phyloP scores from a whole-genome alignment of 2,888 invertebrate species.

The Drosophila paranaensis region DNA sequence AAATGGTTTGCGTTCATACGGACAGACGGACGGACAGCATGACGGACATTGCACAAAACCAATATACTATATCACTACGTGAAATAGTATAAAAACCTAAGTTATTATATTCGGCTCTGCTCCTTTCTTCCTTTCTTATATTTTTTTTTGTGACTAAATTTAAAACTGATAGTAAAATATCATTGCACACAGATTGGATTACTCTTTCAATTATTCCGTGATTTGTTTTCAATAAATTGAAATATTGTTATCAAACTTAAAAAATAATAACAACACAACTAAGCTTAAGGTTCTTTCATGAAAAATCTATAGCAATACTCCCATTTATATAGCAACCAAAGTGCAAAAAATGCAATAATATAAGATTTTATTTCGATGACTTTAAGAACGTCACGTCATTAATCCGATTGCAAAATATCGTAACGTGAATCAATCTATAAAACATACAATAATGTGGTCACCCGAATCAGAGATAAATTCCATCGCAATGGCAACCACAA shows the following conservation, averaged over 20 bases:
- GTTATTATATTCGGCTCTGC: too few species aligned
- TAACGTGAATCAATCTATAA: conserved; percentile 22
- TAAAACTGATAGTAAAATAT: background rate
- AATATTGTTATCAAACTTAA: conserved; percentile 58
- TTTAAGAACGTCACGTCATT: conserved; percentile 35
- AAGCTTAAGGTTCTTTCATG: background rate
- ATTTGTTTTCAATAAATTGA: conserved; percentile 3
- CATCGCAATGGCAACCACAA: conserved; percentile 91
- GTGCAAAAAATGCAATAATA: conserved; percentile 15
- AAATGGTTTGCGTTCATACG: too few species aligned
- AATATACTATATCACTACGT: too few species aligned
- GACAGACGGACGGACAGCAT: too few species aligned
- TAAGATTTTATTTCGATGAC: conserved; percentile 24
- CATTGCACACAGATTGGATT: background rate
- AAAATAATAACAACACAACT: conserved; percentile 52
- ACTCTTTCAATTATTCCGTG: background rate
- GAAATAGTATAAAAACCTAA: too few species aligned
- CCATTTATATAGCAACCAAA: conserved; percentile 15
- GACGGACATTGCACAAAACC: too few species aligned
- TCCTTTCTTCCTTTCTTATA: too few species aligned
- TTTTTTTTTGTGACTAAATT: too few species aligned
- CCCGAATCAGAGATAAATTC: conserved; percentile 92
- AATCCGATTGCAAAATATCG: conserved; percentile 17
- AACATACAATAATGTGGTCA: conserved; percentile 87
- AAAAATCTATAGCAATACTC: conserved; percentile 7